Evolutionary conservation across 1,140 invertebrate genomes (phyloP).

Genomic region (Adoxophyes honmai): DNA sequence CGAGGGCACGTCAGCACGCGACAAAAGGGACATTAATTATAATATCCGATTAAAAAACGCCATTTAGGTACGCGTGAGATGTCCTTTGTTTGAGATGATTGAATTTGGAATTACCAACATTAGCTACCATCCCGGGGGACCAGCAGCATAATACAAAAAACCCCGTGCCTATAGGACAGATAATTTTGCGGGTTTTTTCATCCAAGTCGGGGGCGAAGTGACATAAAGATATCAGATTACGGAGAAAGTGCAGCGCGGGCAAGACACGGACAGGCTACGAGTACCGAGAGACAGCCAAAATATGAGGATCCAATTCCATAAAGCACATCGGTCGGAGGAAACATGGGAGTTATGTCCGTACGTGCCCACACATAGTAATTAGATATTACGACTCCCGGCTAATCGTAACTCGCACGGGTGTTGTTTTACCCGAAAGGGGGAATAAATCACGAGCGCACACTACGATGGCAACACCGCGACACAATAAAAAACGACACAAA

Average conservation of each 20-base stretch:
- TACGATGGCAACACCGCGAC: slow-evolving; percentile 50
- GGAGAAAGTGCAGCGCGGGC: slow-evolving; percentile 30
- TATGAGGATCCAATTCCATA: slow-evolving; percentile 74
- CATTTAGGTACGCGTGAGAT: slow-evolving; percentile 70
- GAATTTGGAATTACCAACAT: slow-evolving; percentile 69
- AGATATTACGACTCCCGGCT: slow-evolving; percentile 70
- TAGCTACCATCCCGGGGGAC: slow-evolving; percentile 48
- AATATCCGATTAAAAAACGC: slow-evolving; percentile 79
- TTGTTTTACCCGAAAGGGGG: slow-evolving; percentile 73
- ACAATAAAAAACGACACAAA: slow-evolving; percentile 59
- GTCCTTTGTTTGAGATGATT: slow-evolving; percentile 74
- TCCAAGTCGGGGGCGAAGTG: slow-evolving; percentile 17
- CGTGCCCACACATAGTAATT: slow-evolving; percentile 74
- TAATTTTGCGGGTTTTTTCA: slow-evolving; percentile 21
- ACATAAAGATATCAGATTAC: slow-evolving; percentile 54
- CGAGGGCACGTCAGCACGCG: slow-evolving; percentile 71
- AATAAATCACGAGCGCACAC: slow-evolving; percentile 64
- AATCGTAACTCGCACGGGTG: slow-evolving; percentile 72
- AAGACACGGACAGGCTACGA: slow-evolving; percentile 52
- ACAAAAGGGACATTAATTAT: slow-evolving; percentile 79
- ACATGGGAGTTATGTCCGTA: slow-evolving; percentile 69
- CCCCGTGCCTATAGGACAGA: slow-evolving; percentile 9
- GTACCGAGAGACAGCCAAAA: slow-evolving; percentile 66
- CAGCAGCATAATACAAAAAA: slow-evolving; percentile 38
- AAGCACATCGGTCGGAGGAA: slow-evolving; percentile 70